phyloP scores from a whole-genome alignment of 2,113 vertebrate species.

The Corythaixoides concolor region DNA sequence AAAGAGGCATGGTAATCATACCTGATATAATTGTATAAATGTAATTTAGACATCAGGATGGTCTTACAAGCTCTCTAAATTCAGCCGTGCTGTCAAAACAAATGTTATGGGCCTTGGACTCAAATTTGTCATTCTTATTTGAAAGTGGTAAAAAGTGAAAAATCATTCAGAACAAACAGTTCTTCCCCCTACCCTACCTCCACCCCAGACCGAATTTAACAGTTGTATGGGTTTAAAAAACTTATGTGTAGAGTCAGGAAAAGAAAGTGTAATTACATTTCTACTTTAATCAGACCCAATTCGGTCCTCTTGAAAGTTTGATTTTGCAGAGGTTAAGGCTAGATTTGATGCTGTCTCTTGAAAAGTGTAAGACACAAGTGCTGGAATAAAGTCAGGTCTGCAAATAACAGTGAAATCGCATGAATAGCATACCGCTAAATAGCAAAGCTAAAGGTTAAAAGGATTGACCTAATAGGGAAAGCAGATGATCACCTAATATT shows the following conservation, averaged over 20 bases:
- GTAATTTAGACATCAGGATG: not conserved
- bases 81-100: not conserved
- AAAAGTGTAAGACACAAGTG: not conserved
- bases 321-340: not conserved
- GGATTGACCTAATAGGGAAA: not conserved
- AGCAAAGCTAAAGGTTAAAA: not conserved
- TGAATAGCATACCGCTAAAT: not conserved
- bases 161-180: not conserved
- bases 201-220: not conserved
- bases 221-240: not conserved
- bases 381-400: not conserved
- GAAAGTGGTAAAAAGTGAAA: not conserved
- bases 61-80: not conserved
- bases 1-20: not conserved
- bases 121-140: not conserved
- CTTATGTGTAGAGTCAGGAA: not conserved
- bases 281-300: not conserved
- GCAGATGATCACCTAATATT: conserved; percentile 24
- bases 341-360: not conserved
- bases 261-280: not conserved
- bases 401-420: not conserved
- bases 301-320: not conserved
- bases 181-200: not conserved
- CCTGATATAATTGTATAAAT: not conserved
- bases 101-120: not conserved